phyloP scores from a whole-genome alignment of 2,113 vertebrate genomes.

The Holacanthus passer region DNA sequence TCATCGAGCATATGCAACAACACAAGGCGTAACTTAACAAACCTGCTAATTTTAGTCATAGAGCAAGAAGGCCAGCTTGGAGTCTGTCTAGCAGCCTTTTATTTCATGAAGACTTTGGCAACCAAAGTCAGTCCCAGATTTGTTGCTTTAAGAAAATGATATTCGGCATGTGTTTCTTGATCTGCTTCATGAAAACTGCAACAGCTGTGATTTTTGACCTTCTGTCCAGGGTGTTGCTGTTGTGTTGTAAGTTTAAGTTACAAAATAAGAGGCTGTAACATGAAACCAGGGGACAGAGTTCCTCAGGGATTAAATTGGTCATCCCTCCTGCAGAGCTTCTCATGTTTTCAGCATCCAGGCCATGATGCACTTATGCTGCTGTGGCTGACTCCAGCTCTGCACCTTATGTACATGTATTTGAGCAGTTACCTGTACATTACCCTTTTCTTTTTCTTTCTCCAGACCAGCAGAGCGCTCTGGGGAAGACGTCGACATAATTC shows the following conservation, averaged over 20 bases:
- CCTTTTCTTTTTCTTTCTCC: slow-evolving; percentile 36
- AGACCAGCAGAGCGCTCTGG: slow-evolving; percentile 94
- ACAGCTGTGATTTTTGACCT: neutral
- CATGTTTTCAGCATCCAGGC: slow-evolving; percentile 24
- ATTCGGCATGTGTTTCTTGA: no score
- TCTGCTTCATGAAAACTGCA: neutral
- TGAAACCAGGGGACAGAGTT: neutral
- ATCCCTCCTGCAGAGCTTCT: slow-evolving; percentile 12
- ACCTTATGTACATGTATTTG: slow-evolving; percentile 1
- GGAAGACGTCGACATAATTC: slow-evolving; percentile 97
- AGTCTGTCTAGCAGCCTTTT: no score
- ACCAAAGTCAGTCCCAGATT: no score
- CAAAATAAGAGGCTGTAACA: neutral
- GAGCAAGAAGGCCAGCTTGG: no score
- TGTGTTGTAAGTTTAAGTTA: neutral
- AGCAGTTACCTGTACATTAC: neutral
- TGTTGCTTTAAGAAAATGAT: no score
- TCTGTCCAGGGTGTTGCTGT: neutral
- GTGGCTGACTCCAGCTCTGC: neutral
- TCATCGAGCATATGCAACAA: no score
- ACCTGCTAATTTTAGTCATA: no score
- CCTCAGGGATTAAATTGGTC: slow-evolving; percentile 4
- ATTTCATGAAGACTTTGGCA: no score
- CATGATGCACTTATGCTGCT: neutral
- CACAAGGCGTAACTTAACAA: no score